Evolutionary conservation across 2,113 vertebrate genomes (phyloP).

Genomic region (Carettochelys insculpta): DNA sequence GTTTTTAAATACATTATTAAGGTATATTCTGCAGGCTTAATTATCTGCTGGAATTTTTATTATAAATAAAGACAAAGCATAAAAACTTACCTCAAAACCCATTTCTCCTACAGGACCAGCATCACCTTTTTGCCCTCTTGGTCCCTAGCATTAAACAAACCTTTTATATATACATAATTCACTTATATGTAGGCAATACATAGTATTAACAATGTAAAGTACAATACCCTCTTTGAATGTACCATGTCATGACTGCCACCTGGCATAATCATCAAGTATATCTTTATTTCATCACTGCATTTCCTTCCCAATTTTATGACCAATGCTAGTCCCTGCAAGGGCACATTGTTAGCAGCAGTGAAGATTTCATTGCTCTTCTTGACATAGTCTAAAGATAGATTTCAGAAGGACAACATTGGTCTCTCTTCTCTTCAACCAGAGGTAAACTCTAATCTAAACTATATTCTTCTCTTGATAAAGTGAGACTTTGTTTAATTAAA

Average conservation of each 20-base stretch:
- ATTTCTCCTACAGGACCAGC: conserved; percentile 87
- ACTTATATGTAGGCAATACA: background rate
- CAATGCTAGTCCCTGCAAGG: background rate
- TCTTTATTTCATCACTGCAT: background rate
- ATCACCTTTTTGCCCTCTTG: conserved; percentile 88
- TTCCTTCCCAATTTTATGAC: background rate
- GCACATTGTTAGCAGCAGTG: background rate
- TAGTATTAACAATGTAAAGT: background rate
- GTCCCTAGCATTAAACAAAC: conserved; percentile 82
- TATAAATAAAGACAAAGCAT: background rate
- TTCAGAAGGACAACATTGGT: conserved; percentile 13
- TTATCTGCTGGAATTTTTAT: background rate
- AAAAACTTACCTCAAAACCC: conserved; percentile 85
- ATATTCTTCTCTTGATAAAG: conserved; percentile 40
- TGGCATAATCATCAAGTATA: background rate
- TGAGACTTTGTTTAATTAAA: conserved; percentile 65
- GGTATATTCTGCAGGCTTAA: background rate
- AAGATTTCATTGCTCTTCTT: background rate
- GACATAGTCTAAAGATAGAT: conserved; percentile 18
- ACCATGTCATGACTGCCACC: background rate
- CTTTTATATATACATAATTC: conserved; percentile 40
- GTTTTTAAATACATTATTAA: background rate
- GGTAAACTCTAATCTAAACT: conserved; percentile 55
- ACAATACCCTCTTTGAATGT: background rate
- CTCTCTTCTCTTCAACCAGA: conserved; percentile 33